Percentiles rank a stretch among this genome's conserved stretches.
phyloP scores from a whole-genome alignment of 2,797 vertebrate genomes.

The Linurgus olivaceus region DNA sequence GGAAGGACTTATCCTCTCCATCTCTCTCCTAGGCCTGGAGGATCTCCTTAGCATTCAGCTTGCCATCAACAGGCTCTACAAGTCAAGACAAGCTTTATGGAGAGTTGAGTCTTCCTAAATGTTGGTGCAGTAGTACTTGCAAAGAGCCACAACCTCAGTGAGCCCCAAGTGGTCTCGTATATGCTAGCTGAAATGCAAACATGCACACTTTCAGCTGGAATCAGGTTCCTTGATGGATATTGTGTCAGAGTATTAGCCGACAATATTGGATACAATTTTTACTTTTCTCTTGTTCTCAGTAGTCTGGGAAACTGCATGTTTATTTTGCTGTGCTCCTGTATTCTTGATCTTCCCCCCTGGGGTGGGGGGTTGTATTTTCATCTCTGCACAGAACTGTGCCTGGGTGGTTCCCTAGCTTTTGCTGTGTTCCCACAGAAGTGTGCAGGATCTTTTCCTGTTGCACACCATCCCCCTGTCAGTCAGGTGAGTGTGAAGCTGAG shows the following conservation, averaged over 20 bases:
- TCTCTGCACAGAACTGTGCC: neutral
- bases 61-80: neutral
- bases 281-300: neutral
- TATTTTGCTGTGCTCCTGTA: neutral
- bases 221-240: neutral
- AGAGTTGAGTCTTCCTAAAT: neutral
- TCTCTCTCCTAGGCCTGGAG: neutral
- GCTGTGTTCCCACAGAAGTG: neutral
- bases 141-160: neutral
- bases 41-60: neutral
- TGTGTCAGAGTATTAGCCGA: neutral
- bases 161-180: neutral
- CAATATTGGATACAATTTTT: neutral
- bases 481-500: neutral
- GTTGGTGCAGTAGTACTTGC: neutral
- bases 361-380: neutral
- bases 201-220: neutral
- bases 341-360: neutral
- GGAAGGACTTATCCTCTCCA: neutral
- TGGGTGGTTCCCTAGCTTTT: neutral
- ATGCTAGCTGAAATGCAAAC: neutral
- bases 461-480: rapidly evolving
- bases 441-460: rapidly evolving
- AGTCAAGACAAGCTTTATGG: neutral
- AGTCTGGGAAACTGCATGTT: neutral